These are phyloP conservation scores for Dione juno DNA, from an alignment of 2,888 invertebrate species.

Conservation along the genomic window DNA sequence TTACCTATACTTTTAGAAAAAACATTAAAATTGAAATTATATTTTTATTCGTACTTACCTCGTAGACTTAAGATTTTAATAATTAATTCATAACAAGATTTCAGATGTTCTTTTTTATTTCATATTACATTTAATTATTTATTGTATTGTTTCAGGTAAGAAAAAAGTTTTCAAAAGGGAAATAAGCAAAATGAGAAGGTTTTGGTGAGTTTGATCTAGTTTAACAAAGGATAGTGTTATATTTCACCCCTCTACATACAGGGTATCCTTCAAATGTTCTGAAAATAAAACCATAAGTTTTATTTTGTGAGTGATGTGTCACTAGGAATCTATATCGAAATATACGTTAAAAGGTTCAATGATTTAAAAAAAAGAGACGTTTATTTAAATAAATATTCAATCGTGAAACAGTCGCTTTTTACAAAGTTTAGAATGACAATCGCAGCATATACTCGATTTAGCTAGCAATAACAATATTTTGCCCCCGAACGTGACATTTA, in stretches of 20 bases:
- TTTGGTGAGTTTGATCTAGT: not conserved
- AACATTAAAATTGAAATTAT: no score
- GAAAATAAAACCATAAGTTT: no score
- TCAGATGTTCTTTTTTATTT: no score
- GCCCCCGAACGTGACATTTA: not conserved
- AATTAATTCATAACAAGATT: no score
- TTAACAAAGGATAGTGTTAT: not conserved
- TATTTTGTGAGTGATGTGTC: no score
- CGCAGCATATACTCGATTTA: not conserved
- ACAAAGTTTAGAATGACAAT: not conserved
- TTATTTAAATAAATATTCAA: not conserved
- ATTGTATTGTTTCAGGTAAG: constrained; percentile 12
- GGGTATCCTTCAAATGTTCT: not conserved
- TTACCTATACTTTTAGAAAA: no score
- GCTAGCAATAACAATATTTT: constrained; percentile 1
- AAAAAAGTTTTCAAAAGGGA: not conserved
- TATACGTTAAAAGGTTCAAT: no score
- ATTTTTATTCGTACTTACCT: no score
- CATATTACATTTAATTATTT: not conserved
- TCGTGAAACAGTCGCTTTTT: not conserved
- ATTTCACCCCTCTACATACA: not conserved
- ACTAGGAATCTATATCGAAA: no score
- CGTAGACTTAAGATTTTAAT: no score
- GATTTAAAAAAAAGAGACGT: no score
- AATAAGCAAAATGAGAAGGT: not conserved